Percentiles rank a stretch among this genome's conserved stretches.
Conservation (phyloP, 2,797 vertebrate genomes). For the Pelodytes ibericus region DNA sequence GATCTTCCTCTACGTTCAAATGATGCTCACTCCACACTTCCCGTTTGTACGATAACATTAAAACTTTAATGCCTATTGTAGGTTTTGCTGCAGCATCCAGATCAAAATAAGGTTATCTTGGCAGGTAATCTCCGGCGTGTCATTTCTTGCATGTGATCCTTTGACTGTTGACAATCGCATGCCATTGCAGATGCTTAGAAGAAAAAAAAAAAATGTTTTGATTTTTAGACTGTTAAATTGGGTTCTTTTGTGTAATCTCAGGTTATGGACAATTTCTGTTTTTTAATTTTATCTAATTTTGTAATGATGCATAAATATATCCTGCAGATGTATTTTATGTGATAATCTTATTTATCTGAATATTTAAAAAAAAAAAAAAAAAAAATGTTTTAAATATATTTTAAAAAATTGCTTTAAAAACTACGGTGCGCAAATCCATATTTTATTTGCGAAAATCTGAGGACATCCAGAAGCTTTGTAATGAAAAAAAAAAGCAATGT, state of each 20-base stretch:
- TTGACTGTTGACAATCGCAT: slow-evolving; percentile 8
- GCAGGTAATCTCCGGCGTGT: slow-evolving; percentile 40
- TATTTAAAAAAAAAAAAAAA: no score
- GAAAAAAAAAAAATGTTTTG: background rate
- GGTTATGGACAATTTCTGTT: background rate
- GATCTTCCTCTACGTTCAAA: slow-evolving; percentile 50
- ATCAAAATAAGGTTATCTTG: slow-evolving; percentile 22
- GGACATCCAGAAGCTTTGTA: no score
- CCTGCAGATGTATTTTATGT: no score
- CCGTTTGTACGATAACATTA: slow-evolving; percentile 42
- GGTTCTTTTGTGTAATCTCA: slow-evolving; percentile 13
- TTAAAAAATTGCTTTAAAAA: no score
- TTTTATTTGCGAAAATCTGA: no score
- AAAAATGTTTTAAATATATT: no score
- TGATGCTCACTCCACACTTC: slow-evolving; percentile 48
- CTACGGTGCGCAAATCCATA: no score
- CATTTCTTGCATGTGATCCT: background rate
- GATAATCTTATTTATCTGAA: no score
- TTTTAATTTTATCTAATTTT: no score
- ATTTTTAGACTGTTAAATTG: background rate
- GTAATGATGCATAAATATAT: no score
- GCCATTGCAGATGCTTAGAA: no score
- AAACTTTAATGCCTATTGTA: slow-evolving; percentile 31
- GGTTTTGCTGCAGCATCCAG: slow-evolving; percentile 22
- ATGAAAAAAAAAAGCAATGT: no score